Evolutionary conservation across 2,113 vertebrate species (phyloP), one percentile per base, ranked within the genome.

Genomic region (Raphicerus campestris): DNA sequence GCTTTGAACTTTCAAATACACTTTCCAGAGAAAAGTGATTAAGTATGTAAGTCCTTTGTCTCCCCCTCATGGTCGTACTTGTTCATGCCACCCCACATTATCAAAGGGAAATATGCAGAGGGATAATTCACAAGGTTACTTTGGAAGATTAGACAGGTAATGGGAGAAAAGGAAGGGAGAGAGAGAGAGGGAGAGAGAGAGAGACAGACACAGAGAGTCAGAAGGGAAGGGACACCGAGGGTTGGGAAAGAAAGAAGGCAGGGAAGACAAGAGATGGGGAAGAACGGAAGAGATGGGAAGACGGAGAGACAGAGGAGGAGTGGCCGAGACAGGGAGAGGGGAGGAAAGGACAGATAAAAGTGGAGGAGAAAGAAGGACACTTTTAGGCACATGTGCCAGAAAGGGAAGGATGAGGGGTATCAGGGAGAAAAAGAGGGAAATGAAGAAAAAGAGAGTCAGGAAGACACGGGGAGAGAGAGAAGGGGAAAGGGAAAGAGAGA

Each of bases 41-140:
- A 82, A 85, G 51, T 94, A 78, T 30, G 0, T 30, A 78, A 73
- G 89, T 95, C 53, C 83, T 97, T 11, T 96, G 94, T 96, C 97
- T 97, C 96, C 98, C 89, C 5, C 97, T 87, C 7, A 14, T 97
- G 98, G 96, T 70, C 87, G 87, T n/a, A 55, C 9, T 55, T 47
- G 17, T 81, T 78, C 56, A 81, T 93, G 58, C 42, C 32, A 66
- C 19, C 17, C 73, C 10, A 45, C 10, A 42, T 39, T 77, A 70
- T 66, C 53, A 77, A 86, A 86, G 35, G 42, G 85, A 97, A 89
- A 56, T 16, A 26, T 66, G 39, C 39, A 87, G 51, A 63, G 42
- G 39, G 77, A 32, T 90, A 35, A 16, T 81, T 35, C 58, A 32
- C 30, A 63, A 91, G 24, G 45, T 51, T 77, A 53, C 6, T 19